Evolutionary conservation across 1,140 invertebrate genomes (phyloP).

Genomic region (Colletes gigas): DNA sequence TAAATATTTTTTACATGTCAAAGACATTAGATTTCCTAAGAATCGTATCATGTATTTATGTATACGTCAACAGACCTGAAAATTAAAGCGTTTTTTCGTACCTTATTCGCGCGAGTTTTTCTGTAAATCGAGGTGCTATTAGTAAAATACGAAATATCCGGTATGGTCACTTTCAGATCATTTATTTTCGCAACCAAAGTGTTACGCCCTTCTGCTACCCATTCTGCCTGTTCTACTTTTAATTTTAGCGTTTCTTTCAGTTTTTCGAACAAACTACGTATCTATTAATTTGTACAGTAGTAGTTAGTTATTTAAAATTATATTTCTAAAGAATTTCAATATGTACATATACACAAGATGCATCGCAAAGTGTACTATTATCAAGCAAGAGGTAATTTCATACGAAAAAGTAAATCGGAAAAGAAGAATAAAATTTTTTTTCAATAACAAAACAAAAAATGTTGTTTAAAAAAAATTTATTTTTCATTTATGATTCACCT

Average conservation of each 20-base stretch:
- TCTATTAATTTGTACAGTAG: conserved; percentile 42
- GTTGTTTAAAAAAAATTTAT: too few species aligned
- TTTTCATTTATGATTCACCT: too few species aligned
- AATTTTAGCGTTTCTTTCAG: conserved; percentile 59
- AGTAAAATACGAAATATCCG: conserved; percentile 51
- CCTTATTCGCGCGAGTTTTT: neutral
- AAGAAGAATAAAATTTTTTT: too few species aligned
- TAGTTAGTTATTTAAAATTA: conserved; percentile 14
- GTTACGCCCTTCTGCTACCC: conserved; percentile 43
- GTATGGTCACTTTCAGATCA: conserved; percentile 55
- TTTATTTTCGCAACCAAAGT: conserved; percentile 60
- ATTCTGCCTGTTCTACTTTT: conserved; percentile 43
- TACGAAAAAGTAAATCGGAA: too few species aligned
- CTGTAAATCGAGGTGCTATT: conserved; percentile 9
- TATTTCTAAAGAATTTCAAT: neutral
- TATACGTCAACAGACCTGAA: neutral
- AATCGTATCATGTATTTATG: neutral
- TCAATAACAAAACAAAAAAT: too few species aligned
- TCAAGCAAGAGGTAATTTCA: too few species aligned
- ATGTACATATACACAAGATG: too few species aligned
- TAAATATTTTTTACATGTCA: neutral
- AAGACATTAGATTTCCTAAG: neutral
- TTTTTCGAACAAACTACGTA: conserved; percentile 50
- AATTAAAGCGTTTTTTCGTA: conserved; percentile 1
- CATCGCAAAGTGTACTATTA: too few species aligned